phyloP scores from a whole-genome alignment of 1,140 invertebrate genomes.

The Venustaconcha ellipsiformis region DNA sequence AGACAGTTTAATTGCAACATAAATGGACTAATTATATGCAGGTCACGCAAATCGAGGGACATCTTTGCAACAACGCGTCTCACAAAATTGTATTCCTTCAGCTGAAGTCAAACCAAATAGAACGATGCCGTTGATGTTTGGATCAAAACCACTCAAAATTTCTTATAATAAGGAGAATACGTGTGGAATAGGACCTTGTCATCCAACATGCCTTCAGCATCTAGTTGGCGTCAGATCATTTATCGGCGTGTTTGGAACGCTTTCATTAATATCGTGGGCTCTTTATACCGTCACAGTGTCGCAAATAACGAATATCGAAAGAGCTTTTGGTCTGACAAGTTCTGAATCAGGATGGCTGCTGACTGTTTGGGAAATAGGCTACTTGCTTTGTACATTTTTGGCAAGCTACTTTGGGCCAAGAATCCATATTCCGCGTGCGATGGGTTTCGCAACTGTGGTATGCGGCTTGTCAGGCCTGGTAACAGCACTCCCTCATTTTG shows the following conservation, averaged over 20 bases:
- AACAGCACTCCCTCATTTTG: constrained; percentile 20
- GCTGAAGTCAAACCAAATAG: too few relatives aligned
- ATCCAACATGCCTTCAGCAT: too few relatives aligned
- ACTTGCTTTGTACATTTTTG: constrained; percentile 14
- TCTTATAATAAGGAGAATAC: too few relatives aligned
- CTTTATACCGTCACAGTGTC: constrained; percentile 13
- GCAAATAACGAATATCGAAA: constrained; percentile 23
- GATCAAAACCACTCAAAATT: too few relatives aligned
- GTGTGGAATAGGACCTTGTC: too few relatives aligned
- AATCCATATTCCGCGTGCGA: constrained; percentile 5
- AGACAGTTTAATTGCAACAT: too few relatives aligned
- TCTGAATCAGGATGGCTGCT: constrained; percentile 17
- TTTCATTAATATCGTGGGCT: constrained; percentile 18
- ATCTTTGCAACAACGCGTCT: too few relatives aligned
- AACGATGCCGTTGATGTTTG: too few relatives aligned
- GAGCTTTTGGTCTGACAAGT: constrained; percentile 21
- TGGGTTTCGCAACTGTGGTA: constrained; percentile 7
- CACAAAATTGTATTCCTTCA: too few relatives aligned
- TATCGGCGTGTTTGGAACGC: constrained; percentile 13
- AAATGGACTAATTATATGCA: too few relatives aligned
- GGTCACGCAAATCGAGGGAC: too few relatives aligned
- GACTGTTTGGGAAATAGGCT: constrained; percentile 24
- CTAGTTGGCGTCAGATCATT: constrained; percentile 7
- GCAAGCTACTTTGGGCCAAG: constrained; percentile 15
- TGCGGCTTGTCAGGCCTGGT: constrained; percentile 15